phyloP scores from a whole-genome alignment of 1,140 invertebrate genomes.

The Gryllus bimaculatus region DNA sequence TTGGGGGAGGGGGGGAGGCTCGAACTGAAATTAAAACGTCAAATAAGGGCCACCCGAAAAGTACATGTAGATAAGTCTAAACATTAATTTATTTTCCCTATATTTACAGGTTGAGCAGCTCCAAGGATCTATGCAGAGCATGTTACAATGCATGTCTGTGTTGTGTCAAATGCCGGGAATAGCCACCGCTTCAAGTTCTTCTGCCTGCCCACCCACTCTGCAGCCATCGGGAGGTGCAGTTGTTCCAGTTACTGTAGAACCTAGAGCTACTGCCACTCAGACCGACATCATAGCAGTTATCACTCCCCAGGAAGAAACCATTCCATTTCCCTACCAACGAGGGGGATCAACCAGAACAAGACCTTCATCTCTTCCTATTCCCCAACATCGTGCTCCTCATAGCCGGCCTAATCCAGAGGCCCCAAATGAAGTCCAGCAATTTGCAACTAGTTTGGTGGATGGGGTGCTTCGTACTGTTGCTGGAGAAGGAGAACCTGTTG shows the following conservation, averaged over 20 bases:
- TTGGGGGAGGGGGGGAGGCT: too few relatives aligned
- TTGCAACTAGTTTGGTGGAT: conserved; percentile 19
- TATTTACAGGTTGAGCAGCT: conserved; percentile 54
- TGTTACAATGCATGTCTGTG: conserved; percentile 54
- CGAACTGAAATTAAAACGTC: too few relatives aligned
- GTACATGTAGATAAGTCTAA: background rate
- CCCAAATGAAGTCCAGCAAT: conserved; percentile 15
- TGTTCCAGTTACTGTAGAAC: background rate
- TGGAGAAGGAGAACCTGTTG: background rate
- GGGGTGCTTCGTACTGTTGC: conserved; percentile 16
- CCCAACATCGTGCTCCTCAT: background rate
- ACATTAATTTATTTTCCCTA: background rate
- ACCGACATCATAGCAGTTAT: conserved; percentile 67
- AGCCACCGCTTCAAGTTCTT: conserved; percentile 32
- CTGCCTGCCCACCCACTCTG: conserved; percentile 37
- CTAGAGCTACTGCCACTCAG: conserved; percentile 42
- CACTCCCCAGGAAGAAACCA: conserved; percentile 44
- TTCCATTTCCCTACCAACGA: conserved; percentile 17
- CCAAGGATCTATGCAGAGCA: conserved; percentile 64
- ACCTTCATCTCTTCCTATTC: conserved; percentile 17
- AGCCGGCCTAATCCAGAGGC: background rate
- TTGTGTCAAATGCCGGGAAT: conserved; percentile 33
- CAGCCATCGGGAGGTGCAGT: background rate
- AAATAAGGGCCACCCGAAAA: too few relatives aligned
- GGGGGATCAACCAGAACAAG: background rate